Evolutionary conservation across 2,888 invertebrate genomes (phyloP).

Genomic region (Spisula solida): DNA sequence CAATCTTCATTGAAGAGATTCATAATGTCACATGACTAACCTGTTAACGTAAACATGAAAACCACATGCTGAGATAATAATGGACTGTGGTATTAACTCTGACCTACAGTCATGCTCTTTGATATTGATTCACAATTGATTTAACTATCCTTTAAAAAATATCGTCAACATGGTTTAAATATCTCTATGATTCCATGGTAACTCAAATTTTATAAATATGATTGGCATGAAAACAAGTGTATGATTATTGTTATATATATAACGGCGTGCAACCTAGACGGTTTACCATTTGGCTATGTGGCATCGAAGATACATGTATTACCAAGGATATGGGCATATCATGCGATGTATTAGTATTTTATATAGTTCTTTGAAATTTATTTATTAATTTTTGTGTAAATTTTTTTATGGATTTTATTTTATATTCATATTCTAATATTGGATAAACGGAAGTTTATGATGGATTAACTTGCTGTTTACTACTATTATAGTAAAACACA

Average conservation of each 20-base stretch:
- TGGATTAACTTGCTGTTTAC: background rate
- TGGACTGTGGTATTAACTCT: background rate
- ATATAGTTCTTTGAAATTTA: background rate
- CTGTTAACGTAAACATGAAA: background rate
- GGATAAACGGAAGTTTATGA: background rate
- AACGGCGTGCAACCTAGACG: background rate
- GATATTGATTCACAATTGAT: background rate
- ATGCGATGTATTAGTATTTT: constrained; percentile 44
- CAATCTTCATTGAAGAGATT: background rate
- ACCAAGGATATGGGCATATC: constrained; percentile 16
- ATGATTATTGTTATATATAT: constrained; percentile 23
- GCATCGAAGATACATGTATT: constrained; percentile 31
- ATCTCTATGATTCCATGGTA: constrained; percentile 9
- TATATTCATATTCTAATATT: background rate
- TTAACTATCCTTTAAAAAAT: constrained; percentile 40
- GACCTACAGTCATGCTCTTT: background rate
- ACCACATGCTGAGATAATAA: constrained; percentile 5
- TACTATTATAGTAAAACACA: no score
- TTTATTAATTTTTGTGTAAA: background rate
- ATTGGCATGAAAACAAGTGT: background rate
- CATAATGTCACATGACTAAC: background rate
- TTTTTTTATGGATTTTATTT: background rate
- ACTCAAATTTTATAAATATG: constrained; percentile 11
- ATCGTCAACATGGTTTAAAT: constrained; percentile 17
- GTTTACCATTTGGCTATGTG: constrained; percentile 23